Percentiles rank a stretch among this genome's conserved stretches.
phyloP scores from a whole-genome alignment of 2,113 vertebrate genomes.

The Sinocyclocheilus anshuiensis region DNA sequence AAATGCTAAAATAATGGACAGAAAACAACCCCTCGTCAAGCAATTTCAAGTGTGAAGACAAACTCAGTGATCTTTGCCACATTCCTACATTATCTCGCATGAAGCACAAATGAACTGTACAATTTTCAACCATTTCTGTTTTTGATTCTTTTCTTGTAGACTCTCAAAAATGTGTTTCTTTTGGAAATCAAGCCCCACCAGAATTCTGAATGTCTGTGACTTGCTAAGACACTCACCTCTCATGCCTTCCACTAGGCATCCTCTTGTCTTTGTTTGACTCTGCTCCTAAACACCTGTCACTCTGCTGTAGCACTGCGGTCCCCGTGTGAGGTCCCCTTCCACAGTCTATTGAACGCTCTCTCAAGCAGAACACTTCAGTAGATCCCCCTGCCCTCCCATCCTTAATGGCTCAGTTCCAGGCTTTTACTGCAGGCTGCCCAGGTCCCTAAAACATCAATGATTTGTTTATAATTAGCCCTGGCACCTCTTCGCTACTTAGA shows the following conservation, averaged over 20 bases:
- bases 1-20: background rate
- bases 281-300: conserved; percentile 63
- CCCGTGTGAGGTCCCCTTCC: conserved; percentile 68
- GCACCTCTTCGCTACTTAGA: conserved; percentile 78
- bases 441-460: conserved; percentile 73
- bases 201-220: background rate
- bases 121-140: background rate
- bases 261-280: conserved; percentile 50
- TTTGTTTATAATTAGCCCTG: conserved; percentile 83
- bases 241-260: conserved; percentile 44
- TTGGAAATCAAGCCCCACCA: conserved; percentile 37
- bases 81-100: background rate
- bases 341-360: conserved; percentile 73
- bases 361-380: conserved; percentile 70
- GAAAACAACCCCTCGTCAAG: background rate
- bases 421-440: conserved; percentile 57
- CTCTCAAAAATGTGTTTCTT: conserved; percentile 50
- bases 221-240: background rate
- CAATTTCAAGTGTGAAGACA: background rate
- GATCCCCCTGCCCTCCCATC: conserved; percentile 21
- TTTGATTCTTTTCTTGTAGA: background rate
- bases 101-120: background rate
- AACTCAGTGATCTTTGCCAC: background rate
- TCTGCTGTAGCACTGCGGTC: conserved; percentile 48
- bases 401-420: conserved; percentile 18